Base-by-base conservation (phyloP, 2,888 invertebrate species). In the Theodoxus fluviatilis region DNA sequence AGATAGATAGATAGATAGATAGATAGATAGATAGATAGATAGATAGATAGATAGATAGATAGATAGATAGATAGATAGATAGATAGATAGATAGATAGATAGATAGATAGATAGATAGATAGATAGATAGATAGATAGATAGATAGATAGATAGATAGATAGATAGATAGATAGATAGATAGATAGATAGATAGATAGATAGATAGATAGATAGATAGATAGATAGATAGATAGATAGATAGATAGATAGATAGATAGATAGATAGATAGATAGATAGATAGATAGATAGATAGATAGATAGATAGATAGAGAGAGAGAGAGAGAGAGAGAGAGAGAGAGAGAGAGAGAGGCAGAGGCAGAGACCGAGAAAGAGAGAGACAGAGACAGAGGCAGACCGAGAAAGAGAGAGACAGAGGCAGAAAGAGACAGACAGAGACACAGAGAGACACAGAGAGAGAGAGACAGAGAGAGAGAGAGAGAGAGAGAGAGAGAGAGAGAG, bases 11-110 rank as follows among this genome's bases (percentile, higher is more conserved):
- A 59, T 33, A 59, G 31, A 59, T 33, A 59, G 31, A 59, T 33
- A 28, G 9, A 59, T 33, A 31, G 31, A 59, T 40, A 63, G 38
- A 63, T 40, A 63, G 38, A 63, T 40, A 63, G 38, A 63, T 40
- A 63, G 38, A 63, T 40, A 63, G 38, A 63, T 40, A 63, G 38
- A 63, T 40, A 38, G 38, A 63, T 28, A 63, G 38, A 38, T 40
- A 63, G 38, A 63, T 25, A 38, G 38, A 63, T n/a, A 61, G 22
- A 61, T 22, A 65, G 38, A 65, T 12, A 49, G 28, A 49, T 22
- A 47, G 47, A 67, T 43, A 49, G 28, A 67, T n/a, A 67, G 28
- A 49, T 15, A 59, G 6, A 4, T 6, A 55, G 9, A 7, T 7
- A 15, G 55, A 55, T 55, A n/a, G 22, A 55, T 18, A 47, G 9